Base-by-base conservation (phyloP, 2,888 invertebrate genomes). In the Microctonus brassicae region DNA sequence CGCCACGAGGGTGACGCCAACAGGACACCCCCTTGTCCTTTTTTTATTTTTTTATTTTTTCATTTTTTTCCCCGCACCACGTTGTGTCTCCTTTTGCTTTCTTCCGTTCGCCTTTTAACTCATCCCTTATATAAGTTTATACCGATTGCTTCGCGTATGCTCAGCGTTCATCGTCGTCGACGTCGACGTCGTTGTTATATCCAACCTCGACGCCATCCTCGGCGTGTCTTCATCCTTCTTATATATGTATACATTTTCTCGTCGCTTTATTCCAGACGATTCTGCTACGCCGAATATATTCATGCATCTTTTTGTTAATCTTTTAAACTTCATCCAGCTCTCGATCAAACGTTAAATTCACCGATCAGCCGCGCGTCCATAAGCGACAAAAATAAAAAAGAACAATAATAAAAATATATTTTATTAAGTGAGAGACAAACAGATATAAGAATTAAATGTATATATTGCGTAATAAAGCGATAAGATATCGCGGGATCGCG, bases 1-100 rank as follows among this genome's bases (percentile, higher is more conserved):
- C 69, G 69, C 69, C 72, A 72, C 42, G 72, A 68, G 69, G 57
- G 63, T 72, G 72, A 72, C 72, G 72, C 69, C 72, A 69, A 64
- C 67, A 64, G 64, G 65, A 69, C 61, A 69, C 70, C 47, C 55
- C 69, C 64, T 61, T 64, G 64, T 60, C 58, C 64, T 57, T 62
- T 69, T 61, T n/a, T n/a, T n/a, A n/a, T n/a, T n/a, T 34, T 60
- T 61, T n/a, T n/a, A n/a, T n/a, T n/a, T n/a, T n/a, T n/a, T n/a
- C n/a, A n/a, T n/a, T n/a, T n/a, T n/a, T n/a, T n/a, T 65, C 39
- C 57, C 57, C 57, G 57, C 36, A 55, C 66, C 57, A 57, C 66
- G 57, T 66, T 57, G 66, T 66, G 66, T 66, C 66, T 66, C 66
- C 66, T 36, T 52, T 68, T 10, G 9, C 33, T 64, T 52, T 65